Percentiles rank a stretch among this genome's conserved stretches.
Conservation (phyloP, 2,797 vertebrate species). For the Cryptoprocta ferox region DNA sequence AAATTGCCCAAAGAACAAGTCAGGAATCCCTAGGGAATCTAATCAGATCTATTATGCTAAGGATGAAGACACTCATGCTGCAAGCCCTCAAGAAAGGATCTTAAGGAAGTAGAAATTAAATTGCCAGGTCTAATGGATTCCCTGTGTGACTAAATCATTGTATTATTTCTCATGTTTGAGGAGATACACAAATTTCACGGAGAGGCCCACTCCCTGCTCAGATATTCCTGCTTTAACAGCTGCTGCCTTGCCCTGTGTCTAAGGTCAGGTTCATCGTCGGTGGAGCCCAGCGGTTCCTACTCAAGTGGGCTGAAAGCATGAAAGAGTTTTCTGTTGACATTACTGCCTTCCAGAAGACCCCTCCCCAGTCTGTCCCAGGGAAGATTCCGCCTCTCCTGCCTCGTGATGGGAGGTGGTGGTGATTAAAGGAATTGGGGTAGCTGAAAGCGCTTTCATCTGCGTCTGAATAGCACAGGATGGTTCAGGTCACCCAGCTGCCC, state of each 20-base stretch:
- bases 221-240: conserved; percentile 63
- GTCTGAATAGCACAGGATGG: conserved; percentile 16
- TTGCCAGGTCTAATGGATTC: conserved; percentile 80
- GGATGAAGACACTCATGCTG: conserved; percentile 47
- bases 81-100: conserved; percentile 62
- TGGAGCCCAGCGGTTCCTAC: conserved; percentile 33
- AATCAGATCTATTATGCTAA: conserved; percentile 76
- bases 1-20: conserved; percentile 60
- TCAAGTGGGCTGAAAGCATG: conserved; percentile 57
- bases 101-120: conserved; percentile 76
- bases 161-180: conserved; percentile 77
- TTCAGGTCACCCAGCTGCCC: conserved; percentile 30
- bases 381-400: conserved; percentile 15
- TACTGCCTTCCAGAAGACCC: conserved; percentile 58
- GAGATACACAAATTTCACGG: conserved; percentile 75
- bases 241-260: conserved; percentile 56
- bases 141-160: conserved; percentile 73
- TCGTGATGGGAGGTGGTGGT: not conserved
- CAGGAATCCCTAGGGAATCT: conserved; percentile 59
- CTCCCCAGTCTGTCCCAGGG: conserved; percentile 5
- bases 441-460: conserved; percentile 64
- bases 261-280: conserved; percentile 68
- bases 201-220: conserved; percentile 45
- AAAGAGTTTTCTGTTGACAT: conserved; percentile 79
- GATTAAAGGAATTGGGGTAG: conserved; percentile 1